Conservation (phyloP, 37 sponge, comb jelly and placozoan species). For the Haliclona indistincta region DNA sequence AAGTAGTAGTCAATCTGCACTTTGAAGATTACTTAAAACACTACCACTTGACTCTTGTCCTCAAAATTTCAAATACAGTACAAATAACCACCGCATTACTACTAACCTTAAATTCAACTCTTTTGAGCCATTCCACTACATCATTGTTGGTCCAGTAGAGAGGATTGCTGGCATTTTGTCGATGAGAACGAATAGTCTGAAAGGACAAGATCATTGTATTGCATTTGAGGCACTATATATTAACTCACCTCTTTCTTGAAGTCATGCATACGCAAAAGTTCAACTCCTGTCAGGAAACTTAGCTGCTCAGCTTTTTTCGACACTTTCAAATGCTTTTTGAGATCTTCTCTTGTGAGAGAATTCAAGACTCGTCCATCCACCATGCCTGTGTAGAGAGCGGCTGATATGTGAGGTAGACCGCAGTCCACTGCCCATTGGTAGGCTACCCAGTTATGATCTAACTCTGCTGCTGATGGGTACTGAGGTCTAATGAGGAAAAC, state of each 20-base stretch:
- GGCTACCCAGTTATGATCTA: slow-evolving; percentile 88
- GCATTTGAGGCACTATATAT: background rate
- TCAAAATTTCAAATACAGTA: too few relatives aligned
- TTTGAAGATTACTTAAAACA: too few relatives aligned
- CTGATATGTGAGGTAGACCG: slow-evolving; percentile 71
- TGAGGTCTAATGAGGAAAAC: slow-evolving; percentile 13
- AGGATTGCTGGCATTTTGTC: slow-evolving; percentile 44
- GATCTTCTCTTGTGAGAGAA: slow-evolving; percentile 77
- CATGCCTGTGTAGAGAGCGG: slow-evolving; percentile 56
- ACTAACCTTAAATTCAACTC: slow-evolving; percentile 68
- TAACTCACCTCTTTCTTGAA: slow-evolving; percentile 65
- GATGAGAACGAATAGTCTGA: slow-evolving; percentile 42
- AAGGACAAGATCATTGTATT: background rate
- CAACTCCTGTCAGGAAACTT: slow-evolving; percentile 77
- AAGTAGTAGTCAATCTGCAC: too few relatives aligned
- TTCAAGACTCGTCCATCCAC: slow-evolving; percentile 89
- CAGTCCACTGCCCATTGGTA: slow-evolving; percentile 66
- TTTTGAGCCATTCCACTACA: slow-evolving; percentile 69
- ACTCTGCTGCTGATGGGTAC: slow-evolving; percentile 68
- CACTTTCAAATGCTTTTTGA: slow-evolving; percentile 73
- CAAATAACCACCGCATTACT: too few relatives aligned
- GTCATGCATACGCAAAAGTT: slow-evolving; percentile 77
- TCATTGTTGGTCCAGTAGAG: slow-evolving; percentile 89
- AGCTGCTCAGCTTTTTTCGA: slow-evolving; percentile 54
- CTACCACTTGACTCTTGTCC: background rate